These are phyloP conservation scores for Apamea anceps DNA, from an alignment of 2,888 invertebrate species.

Conservation along the genomic window DNA sequence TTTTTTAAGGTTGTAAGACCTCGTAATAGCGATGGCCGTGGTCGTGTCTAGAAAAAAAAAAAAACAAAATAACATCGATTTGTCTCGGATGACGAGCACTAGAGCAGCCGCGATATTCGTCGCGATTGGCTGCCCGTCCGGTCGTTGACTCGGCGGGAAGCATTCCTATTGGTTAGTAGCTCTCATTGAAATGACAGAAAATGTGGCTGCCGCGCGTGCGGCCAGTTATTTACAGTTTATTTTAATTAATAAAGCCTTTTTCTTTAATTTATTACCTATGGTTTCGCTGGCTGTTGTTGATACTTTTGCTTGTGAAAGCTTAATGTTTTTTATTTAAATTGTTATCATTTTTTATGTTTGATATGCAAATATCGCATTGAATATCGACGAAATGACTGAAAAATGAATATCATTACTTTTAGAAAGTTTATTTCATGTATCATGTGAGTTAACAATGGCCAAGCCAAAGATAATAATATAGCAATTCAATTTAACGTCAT, in stretches of 20 bases:
- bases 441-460: slow-evolving; percentile 4
- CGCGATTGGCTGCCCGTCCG: slow-evolving; percentile 78
- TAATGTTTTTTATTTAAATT: neutral
- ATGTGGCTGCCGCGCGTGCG: slow-evolving; percentile 31
- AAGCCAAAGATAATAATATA: slow-evolving; percentile 17
- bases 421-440: slow-evolving; percentile 14
- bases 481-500: slow-evolving; percentile 24
- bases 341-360: neutral
- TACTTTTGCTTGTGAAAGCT: neutral
- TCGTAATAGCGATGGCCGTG: slow-evolving; percentile 71
- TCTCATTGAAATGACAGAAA: slow-evolving; percentile 60
- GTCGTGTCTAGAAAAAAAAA: slow-evolving; percentile 78
- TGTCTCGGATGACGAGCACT: slow-evolving; percentile 83
- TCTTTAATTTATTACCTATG: slow-evolving; percentile 20
- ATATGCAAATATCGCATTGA: neutral
- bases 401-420: neutral
- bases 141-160: slow-evolving; percentile 82
- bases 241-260: slow-evolving; percentile 51
- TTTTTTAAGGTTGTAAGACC: slow-evolving; percentile 48
- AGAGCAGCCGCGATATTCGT: slow-evolving; percentile 75
- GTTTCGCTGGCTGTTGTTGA: neutral
- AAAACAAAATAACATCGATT: slow-evolving; percentile 80
- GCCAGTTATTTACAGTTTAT: slow-evolving; percentile 51
- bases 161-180: slow-evolving; percentile 63
- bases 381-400: neutral